Base-by-base conservation (phyloP, 2,888 invertebrate genomes). In the Fragum sueziense region DNA sequence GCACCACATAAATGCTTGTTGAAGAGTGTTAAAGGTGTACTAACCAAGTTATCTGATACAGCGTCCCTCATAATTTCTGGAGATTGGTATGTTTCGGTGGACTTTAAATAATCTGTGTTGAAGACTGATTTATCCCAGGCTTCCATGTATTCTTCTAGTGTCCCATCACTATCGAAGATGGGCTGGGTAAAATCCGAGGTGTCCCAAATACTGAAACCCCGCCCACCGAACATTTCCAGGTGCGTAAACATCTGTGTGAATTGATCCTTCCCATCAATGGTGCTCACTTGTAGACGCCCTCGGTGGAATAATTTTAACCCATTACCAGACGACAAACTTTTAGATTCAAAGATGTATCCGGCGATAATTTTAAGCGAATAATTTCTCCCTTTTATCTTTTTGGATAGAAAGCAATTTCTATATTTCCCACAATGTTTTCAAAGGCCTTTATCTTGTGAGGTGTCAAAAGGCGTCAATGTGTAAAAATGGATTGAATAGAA, bases 201-300 rank as follows among this genome's bases (percentile, higher is more conserved):
- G 54, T 87, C 85, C 86, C 86, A 88, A 14, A 88, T 76, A n/a
- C 86, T 86, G 57, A 87, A 87, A 9, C 88, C 88, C 27, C 88
- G 80, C 7, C 87, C 87, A 22, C 88, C 88, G 68, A 87, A 88
- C 11, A 80, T 74, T 9, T 79, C 75, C 2, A 83, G 70, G 29
- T 82, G 68, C 25, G 67, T 61, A 33, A 78, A 76, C 68, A 73
- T 79, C 17, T 74, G 72, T 1, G 70, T 77, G 25, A 84, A 80
- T 7, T 67, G 31, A 37, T 78, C 74, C 41, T 68, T 74, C 0
- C 84, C 85, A 33, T 86, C 87, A 2, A 85, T 75, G 0, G 22
- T 73, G 27, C 86, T 86, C 0, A 87, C 82, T 27, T 72, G 65
- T n/a, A 87, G 67, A 37, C 86, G 76, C 20, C 87, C 88, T 88